phyloP scores from a whole-genome alignment of 1,140 invertebrate species.

The Lepidurus apus region DNA sequence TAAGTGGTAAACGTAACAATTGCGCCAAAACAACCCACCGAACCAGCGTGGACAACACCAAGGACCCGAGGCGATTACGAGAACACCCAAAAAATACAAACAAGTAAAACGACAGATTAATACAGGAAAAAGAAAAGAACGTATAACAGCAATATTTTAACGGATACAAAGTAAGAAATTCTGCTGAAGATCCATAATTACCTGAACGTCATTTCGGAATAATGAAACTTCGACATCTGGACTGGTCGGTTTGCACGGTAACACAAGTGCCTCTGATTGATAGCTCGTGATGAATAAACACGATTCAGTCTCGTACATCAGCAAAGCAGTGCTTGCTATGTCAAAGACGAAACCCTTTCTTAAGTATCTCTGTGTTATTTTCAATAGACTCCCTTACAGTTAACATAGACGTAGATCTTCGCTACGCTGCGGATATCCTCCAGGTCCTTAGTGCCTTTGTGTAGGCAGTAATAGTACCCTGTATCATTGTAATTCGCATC shows the following conservation, averaged over 20 bases:
- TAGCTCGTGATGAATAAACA: neutral
- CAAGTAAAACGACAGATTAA: too few relatives aligned
- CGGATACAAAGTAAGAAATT: too few relatives aligned
- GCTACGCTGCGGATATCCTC: neutral
- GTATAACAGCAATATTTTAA: neutral
- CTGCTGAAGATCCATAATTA: neutral
- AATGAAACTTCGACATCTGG: slow-evolving; percentile 28
- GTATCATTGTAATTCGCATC: neutral
- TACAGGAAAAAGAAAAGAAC: neutral
- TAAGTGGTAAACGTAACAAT: too few relatives aligned
- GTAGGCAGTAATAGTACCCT: slow-evolving; percentile 16
- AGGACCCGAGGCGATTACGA: too few relatives aligned
- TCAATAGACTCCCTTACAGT: neutral
- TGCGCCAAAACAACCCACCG: too few relatives aligned
- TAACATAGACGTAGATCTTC: slow-evolving; percentile 19
- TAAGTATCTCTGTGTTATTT: neutral
- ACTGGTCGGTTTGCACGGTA: slow-evolving; percentile 30
- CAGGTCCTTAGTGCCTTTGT: neutral
- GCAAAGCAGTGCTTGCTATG: neutral
- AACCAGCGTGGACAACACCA: too few relatives aligned
- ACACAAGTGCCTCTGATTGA: neutral
- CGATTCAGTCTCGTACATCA: too few relatives aligned
- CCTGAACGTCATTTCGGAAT: neutral
- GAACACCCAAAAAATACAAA: too few relatives aligned
- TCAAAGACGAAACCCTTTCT: neutral